phyloP scores from a whole-genome alignment of 2,888 invertebrate species.

The Arenicola marina region DNA sequence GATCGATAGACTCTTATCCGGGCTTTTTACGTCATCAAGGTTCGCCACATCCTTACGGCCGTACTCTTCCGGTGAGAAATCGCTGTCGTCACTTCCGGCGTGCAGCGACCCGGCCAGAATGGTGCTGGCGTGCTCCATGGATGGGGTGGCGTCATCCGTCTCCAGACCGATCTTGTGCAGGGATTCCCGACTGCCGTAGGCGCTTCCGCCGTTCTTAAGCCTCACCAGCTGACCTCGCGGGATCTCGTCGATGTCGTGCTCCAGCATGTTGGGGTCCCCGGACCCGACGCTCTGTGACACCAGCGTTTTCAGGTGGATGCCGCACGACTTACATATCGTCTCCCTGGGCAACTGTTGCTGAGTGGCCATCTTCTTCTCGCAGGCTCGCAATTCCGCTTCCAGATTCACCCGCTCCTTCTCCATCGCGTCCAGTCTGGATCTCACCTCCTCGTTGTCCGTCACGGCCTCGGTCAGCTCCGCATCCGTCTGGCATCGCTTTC shows the following conservation, averaged over 20 bases:
- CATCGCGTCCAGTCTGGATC: conserved; percentile 39
- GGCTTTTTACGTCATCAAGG: not conserved
- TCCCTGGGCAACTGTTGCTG: too few species aligned
- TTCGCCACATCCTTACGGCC: not conserved
- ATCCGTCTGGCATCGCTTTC: conserved; percentile 47
- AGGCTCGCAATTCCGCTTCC: too few species aligned
- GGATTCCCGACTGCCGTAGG: conserved; percentile 52
- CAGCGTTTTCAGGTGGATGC: too few species aligned
- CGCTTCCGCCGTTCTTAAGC: conserved; percentile 56
- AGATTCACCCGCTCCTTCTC: conserved; percentile 36
- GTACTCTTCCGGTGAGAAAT: not conserved
- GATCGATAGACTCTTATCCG: not conserved
- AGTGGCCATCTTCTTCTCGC: too few species aligned
- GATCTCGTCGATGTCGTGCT: conserved; percentile 48
- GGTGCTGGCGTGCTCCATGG: conserved; percentile 14
- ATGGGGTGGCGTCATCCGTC: conserved; percentile 37
- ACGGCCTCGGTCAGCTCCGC: conserved; percentile 42
- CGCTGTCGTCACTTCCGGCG: not conserved
- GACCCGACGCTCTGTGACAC: too few species aligned
- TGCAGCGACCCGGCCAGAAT: conserved; percentile 7
- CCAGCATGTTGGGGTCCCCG: conserved; percentile 40
- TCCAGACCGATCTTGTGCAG: conserved; percentile 42
- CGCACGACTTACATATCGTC: too few species aligned
- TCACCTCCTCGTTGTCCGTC: conserved; percentile 49
- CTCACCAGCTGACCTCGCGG: conserved; percentile 50